Evolutionary conservation across 2,797 vertebrate genomes (phyloP).

Genomic region (Acestrorhynchus altus): DNA sequence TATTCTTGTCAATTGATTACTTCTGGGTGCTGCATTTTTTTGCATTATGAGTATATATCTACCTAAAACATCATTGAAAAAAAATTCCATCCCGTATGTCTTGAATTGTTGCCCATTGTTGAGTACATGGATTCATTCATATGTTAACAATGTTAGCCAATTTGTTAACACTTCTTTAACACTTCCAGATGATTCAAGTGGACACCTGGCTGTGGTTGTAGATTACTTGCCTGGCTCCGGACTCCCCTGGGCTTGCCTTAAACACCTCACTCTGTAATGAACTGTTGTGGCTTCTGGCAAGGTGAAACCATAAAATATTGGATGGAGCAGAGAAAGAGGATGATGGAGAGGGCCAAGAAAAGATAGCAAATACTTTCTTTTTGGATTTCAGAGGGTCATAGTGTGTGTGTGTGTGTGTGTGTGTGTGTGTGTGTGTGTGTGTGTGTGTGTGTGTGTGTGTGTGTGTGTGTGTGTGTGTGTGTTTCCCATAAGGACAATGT

Average conservation of each 20-base stretch:
- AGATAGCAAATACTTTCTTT: neutral
- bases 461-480: neutral
- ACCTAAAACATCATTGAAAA: too few relatives aligned
- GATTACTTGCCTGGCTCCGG: neutral
- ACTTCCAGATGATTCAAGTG: neutral
- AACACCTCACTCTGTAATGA: neutral
- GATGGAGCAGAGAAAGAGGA: neutral
- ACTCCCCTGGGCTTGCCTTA: conserved; percentile 12
- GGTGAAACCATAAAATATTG: neutral
- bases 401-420: neutral
- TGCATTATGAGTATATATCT: too few relatives aligned
- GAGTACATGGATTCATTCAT: neutral
- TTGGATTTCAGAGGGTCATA: neutral
- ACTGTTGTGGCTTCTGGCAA: conserved; percentile 12
- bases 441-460: neutral
- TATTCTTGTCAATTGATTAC: too few relatives aligned
- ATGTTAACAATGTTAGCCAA: neutral
- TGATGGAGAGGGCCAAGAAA: neutral
- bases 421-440: neutral
- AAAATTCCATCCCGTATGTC: too few relatives aligned
- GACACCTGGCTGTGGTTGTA: neutral
- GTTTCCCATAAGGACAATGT: neutral
- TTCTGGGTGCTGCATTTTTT: too few relatives aligned
- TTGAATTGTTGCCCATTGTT: neutral
- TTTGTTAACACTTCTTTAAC: neutral